phyloP scores from a whole-genome alignment of 2,888 invertebrate species.

The Anodontia alba region DNA sequence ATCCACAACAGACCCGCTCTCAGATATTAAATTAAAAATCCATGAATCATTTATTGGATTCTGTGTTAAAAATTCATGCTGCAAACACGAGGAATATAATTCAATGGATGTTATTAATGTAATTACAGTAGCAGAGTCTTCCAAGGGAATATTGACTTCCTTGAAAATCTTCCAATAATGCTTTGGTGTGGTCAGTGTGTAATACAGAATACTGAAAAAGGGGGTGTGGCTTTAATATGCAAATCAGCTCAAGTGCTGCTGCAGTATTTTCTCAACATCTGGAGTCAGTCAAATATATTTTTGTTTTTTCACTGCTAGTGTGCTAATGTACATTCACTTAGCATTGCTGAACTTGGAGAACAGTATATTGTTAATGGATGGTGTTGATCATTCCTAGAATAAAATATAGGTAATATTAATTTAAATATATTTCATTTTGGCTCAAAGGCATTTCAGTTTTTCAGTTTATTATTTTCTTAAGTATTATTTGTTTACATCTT shows the following conservation, averaged over 20 bases:
- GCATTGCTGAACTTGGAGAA: background rate
- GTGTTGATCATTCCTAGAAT: background rate
- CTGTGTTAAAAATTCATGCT: constrained; percentile 58
- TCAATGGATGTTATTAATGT: constrained; percentile 36
- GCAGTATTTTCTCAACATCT: constrained; percentile 10
- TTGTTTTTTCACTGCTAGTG: constrained; percentile 9
- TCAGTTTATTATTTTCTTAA: background rate
- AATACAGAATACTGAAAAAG: constrained; percentile 48
- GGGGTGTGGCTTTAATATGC: constrained; percentile 39
- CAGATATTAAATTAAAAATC: constrained; percentile 44
- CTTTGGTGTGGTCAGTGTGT: constrained; percentile 52
- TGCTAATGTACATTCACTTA: background rate
- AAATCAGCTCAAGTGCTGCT: constrained; percentile 5
- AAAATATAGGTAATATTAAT: background rate
- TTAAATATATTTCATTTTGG: background rate
- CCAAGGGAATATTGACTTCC: constrained; percentile 13
- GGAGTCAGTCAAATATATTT: constrained; percentile 15
- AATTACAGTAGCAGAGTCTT: constrained; percentile 25
- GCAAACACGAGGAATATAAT: constrained; percentile 40
- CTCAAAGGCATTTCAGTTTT: background rate
- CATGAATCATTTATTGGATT: constrained; percentile 37
- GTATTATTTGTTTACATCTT: too few species aligned
- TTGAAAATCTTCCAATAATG: constrained; percentile 13
- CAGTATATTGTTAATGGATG: background rate
- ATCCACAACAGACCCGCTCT: constrained; percentile 30